Evolutionary conservation across 1,140 invertebrate genomes (phyloP).

Genomic region (Zaprionus kolodkinae): DNA sequence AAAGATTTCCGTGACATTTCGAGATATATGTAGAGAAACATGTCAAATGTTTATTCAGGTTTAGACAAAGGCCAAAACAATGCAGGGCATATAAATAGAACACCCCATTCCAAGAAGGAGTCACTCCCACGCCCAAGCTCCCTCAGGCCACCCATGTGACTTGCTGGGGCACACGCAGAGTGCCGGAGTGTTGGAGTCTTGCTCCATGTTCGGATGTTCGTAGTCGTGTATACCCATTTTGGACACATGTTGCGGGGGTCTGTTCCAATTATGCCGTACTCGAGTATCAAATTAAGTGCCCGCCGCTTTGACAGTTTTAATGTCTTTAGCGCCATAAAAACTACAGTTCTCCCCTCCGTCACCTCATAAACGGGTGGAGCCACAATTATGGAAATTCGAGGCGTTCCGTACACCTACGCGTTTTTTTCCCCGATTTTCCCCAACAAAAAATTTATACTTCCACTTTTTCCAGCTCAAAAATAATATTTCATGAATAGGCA

Average conservation of each 20-base stretch:
- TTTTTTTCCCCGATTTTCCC: constrained; percentile 9
- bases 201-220: constrained; percentile 23
- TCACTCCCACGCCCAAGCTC: constrained; percentile 56
- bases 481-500: constrained; percentile 79
- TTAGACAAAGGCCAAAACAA: constrained; percentile 6
- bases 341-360: constrained; percentile 17
- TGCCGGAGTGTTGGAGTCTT: background rate
- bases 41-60: constrained; percentile 36
- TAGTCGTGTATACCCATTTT: constrained; percentile 39
- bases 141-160: constrained; percentile 52
- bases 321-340: constrained; percentile 77
- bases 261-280: constrained; percentile 73
- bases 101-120: constrained; percentile 4
- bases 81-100: constrained; percentile 56
- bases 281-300: constrained; percentile 81
- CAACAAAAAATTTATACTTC: constrained; percentile 48
- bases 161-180: constrained; percentile 25
- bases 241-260: constrained; percentile 55
- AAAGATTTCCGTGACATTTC: constrained; percentile 14
- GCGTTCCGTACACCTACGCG: constrained; percentile 55
- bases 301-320: constrained; percentile 79
- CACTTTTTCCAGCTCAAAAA: constrained; percentile 47
- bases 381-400: constrained; percentile 66
- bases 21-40: background rate
- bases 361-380: constrained; percentile 46